Conservation (phyloP, 1,140 invertebrate genomes). For the Zaprionus taronus region DNA sequence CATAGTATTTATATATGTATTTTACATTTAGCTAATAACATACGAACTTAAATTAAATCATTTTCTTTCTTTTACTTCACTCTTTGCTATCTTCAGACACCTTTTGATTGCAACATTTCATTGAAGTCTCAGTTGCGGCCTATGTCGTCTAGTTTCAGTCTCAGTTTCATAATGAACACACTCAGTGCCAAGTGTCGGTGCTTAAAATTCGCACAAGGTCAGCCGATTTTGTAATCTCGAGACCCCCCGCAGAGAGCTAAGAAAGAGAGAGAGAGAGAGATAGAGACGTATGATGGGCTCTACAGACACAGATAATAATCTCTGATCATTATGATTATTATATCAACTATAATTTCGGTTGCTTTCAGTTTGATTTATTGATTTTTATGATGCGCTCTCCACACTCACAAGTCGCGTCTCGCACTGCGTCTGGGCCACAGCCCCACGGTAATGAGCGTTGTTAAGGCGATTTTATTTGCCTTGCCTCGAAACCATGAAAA, state of each 20-base stretch:
- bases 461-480: conserved; percentile 68
- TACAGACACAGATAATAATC: conserved; percentile 39
- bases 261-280: conserved; percentile 11
- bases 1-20: background rate
- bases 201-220: conserved; percentile 67
- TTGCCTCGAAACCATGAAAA: conserved; percentile 54
- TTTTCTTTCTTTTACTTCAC: background rate
- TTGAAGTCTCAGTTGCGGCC: conserved; percentile 30
- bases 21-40: background rate
- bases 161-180: conserved; percentile 56
- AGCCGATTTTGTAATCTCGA: conserved; percentile 52
- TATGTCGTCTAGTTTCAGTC: conserved; percentile 10
- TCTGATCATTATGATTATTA: conserved; percentile 65
- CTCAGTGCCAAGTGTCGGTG: conserved; percentile 56
- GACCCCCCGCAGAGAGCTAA: background rate
- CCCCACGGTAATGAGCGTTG: conserved; percentile 37
- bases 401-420: background rate
- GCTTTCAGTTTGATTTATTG: conserved; percentile 39
- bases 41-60: background rate
- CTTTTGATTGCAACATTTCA: conserved; percentile 34
- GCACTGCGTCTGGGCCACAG: conserved; percentile 15
- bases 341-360: conserved; percentile 53
- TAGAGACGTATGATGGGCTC: background rate
- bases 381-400: conserved; percentile 14
- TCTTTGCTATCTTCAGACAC: conserved; percentile 17